Evolutionary conservation across 2,888 invertebrate species (phyloP), one percentile per base, ranked within the genome.

Genomic region (Macropis europaea): DNA sequence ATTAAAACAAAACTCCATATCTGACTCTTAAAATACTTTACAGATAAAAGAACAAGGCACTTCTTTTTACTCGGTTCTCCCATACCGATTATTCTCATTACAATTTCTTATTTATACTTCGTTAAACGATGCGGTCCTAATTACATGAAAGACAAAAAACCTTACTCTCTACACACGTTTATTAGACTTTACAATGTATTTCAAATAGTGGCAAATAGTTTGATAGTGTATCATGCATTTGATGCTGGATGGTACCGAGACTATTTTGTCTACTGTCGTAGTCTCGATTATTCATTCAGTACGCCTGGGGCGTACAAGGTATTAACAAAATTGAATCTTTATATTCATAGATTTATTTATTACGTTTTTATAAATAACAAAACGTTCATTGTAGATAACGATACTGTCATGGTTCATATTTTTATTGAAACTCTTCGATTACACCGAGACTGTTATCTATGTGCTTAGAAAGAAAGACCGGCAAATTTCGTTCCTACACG

Each of bases 131-230:
- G 91, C 19, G 92, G 95, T 6, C 95, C 95, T 0, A 85, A 85
- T 7, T 92, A 92, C 79, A 97, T 97, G 97, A 91, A 91, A 83
- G 89, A 93, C 79, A 92, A 94, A 56, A 91, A 92, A 73, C 92
- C 97, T 0, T 94, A 92, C 85, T 90, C 93, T 9, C 89, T 97
- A 28, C 93, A 93, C 76, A 91, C 88, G 1, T 86, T 94, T 30
- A 93, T 97, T 76, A 92, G 94, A 67, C 91, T 92, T 81, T 97
- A 97, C 90, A 97, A 97, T 88, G 90, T 95, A n/a, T 87, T 93
- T 50, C 97, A 97, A 93, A 79, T 87, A 15, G n/a, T 87, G 0
- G 47, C 70, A 22, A 88, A 88, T 17, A n/a, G 91, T 92, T 6
- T 93, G 93, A 0, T 93, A 93, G 93, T 91, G 91, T 0, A 92